Evolutionary conservation across 2,113 vertebrate species (phyloP).

Genomic region (Lepisosteus osseus): DNA sequence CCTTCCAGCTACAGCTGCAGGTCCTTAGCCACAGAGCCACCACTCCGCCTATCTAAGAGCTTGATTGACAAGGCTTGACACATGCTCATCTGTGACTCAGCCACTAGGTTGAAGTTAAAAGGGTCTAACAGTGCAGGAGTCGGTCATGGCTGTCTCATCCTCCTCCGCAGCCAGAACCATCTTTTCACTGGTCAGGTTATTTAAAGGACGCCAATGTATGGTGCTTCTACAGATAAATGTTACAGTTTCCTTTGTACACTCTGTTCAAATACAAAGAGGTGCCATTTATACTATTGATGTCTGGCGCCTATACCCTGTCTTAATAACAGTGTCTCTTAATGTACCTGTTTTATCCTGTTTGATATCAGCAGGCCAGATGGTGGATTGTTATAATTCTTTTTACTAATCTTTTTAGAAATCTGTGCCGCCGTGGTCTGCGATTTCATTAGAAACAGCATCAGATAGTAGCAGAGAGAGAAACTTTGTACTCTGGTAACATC

Average conservation of each 20-base stretch:
- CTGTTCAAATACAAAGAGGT: neutral
- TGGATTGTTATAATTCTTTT: conserved; percentile 28
- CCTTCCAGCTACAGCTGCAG: no score
- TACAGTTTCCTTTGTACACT: neutral
- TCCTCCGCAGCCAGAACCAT: conserved; percentile 17
- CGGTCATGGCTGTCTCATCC: conserved; percentile 7
- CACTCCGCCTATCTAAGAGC: neutral
- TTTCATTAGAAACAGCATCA: conserved; percentile 23
- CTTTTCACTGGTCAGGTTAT: conserved; percentile 11
- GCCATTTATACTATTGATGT: neutral
- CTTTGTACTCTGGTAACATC: conserved; percentile 19
- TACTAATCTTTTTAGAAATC: conserved; percentile 31
- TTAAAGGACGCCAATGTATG: conserved; percentile 13
- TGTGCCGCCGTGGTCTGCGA: conserved; percentile 26
- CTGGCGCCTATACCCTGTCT: neutral
- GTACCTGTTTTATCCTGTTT: conserved; percentile 14
- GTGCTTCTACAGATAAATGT: conserved; percentile 6
- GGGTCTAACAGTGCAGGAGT: conserved; percentile 25
- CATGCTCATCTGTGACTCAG: neutral
- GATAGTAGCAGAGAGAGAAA: conserved; percentile 7
- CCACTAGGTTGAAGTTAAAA: conserved; percentile 22
- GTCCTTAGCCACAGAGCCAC: no score
- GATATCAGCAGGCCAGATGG: conserved; percentile 21
- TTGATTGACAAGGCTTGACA: neutral
- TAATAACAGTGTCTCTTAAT: neutral